phyloP scores from a whole-genome alignment of 2,113 vertebrate species.

The Tretioscincus oriximinensis region DNA sequence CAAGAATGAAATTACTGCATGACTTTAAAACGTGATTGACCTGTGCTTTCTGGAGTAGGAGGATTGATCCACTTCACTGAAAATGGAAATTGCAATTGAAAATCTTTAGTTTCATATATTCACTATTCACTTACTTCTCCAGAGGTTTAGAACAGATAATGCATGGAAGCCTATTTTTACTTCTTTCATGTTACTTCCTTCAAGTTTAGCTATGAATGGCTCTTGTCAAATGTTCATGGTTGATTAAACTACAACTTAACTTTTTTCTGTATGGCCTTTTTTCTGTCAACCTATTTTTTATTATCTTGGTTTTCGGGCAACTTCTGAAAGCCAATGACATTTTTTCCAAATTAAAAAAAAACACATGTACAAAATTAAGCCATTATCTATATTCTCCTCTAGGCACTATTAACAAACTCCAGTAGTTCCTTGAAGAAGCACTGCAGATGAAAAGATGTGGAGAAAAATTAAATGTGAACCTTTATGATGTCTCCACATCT shows the following conservation, averaged over 20 bases:
- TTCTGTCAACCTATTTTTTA: neutral
- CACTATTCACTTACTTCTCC: conserved; percentile 9
- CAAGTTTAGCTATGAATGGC: conserved; percentile 23
- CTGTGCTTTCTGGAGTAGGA: neutral
- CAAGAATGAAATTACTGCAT: neutral
- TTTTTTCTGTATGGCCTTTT: neutral
- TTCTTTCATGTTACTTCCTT: neutral
- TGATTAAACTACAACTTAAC: conserved; percentile 24
- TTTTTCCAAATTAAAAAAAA: conserved; percentile 13
- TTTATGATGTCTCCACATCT: too few species aligned
- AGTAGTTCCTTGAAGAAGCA: neutral
- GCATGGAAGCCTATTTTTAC: neutral
- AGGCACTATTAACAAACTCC: neutral
- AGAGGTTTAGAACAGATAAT: conserved; percentile 1
- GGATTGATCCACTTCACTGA: neutral
- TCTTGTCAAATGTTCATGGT: conserved; percentile 21
- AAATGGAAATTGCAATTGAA: neutral
- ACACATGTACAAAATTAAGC: neutral
- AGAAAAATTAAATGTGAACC: too few species aligned
- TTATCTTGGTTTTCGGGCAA: conserved; percentile 7
- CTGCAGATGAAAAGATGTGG: too few species aligned
- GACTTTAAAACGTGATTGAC: neutral
- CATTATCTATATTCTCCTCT: conserved; percentile 18
- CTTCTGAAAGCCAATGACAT: conserved; percentile 13
- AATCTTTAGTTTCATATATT: conserved; percentile 10